Base-by-base conservation (phyloP, 2,797 vertebrate genomes). In the Choloepus didactylus region DNA sequence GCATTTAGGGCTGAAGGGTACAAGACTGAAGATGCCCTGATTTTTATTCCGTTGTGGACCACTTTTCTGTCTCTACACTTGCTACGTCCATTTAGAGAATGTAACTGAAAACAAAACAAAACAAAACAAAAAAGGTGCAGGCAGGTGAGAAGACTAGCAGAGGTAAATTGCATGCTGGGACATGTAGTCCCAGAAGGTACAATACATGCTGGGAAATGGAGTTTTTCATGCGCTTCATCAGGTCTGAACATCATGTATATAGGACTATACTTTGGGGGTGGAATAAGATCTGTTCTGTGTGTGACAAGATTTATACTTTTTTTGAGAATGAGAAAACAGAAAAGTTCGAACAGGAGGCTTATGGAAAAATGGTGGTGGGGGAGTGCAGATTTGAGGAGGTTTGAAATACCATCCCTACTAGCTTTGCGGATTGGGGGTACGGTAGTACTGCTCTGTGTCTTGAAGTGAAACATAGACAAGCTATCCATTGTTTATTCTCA, bases 41-140 rank as follows among this genome's bases (percentile, higher is more conserved):
- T 69, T 93, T 91, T 93, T 91, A 80, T 80, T 93, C 38, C 54
- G 76, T 19, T 75, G 66, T 49, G 77, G 44, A 72, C 18, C 14
- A 77, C 89, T 85, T 44, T 97, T 91, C 18, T 91, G 64, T 69
- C 27, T 89, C 84, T 80, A 46, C 25, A 46, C 7, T 75, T 80
- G 72, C 15, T 41, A 56, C 6, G 89, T 73, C 18, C 27, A 67
- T 69, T 86, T 87, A 84, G 21, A 72, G 41, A 72, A 49, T 21
- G 1, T 51, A 91, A 67, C 54, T 87, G 19, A 66, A 70, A 59
- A n/a, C 29, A 62, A 77, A 82, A 69, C 19, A 56, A 77, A 90
- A 46, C 12, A 35, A 79, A 88, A 44, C 54, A 90, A 79, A 85
- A 88, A 41, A 54, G 21, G 21, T 49, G 1, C 64, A 72, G 29